Base-by-base conservation (phyloP, 2,888 invertebrate genomes). In the Leptothorax acervorum region DNA sequence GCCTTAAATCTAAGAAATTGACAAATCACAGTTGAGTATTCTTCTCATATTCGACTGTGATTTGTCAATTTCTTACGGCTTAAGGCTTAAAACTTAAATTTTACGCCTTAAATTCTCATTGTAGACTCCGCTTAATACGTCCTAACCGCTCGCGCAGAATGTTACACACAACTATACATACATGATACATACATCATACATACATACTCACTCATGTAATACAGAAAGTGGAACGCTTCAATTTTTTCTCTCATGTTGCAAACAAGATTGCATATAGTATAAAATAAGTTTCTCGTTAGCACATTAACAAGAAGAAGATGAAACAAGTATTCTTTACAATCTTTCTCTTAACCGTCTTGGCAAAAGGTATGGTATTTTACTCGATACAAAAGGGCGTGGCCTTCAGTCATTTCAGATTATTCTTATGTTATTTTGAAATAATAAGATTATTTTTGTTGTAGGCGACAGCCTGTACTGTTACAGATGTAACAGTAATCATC, bases 401-500 rank as follows among this genome's bases (percentile, higher is more conserved):
- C 60, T 60, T 35, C 51, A 83, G 63, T 12, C 45, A n/a, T 55
- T n/a, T 42, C 8, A 35, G n/a, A 23, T 79, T 18, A 48, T 3
- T 18, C 18, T n/a, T 15, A 31, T 2, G 23, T 71, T 57, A 28
- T n/a, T 6, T 35, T 35, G 6, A 6, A 35, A 35, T 35, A 35
- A 35, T 6, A 35, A 35, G 35, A 35, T 6, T 35, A 35, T 35
- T 35, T 35, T 35, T 35, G 55, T 91, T 92, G 66, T 82, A 97
- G 97, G 96, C 90, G 93, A 95, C 68, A 96, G 96, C 57, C 95
- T 98, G 92, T 98, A 98, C 96, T 99, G 99, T 94, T 99, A 98
- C 92, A 97, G 97, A 93, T 99, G 99, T 94, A 98, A 97, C 28
- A 97, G 98, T 9, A 98, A 98, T 9, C 97, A 97, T 74, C 98